These are phyloP conservation scores for Axinella damicornis DNA, from an alignment of 37 sponge, comb jelly and placozoan species.

Conservation along the genomic window DNA sequence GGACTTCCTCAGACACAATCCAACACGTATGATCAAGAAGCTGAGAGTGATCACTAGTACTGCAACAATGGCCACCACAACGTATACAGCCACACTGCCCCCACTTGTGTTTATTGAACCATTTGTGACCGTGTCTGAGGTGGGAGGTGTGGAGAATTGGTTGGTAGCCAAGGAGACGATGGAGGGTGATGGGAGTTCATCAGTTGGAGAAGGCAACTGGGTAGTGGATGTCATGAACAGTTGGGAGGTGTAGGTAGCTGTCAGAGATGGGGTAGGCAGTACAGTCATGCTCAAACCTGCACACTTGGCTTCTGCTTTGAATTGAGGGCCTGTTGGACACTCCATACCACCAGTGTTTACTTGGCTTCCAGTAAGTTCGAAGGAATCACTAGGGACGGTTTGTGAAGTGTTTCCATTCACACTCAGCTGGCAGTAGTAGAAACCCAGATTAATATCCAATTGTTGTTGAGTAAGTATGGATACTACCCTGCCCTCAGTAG, in stretches of 20 bases:
- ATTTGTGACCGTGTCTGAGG: neutral
- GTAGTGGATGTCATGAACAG: neutral
- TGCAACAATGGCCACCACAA: conserved; percentile 42
- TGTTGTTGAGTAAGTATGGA: neutral
- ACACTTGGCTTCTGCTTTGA: neutral
- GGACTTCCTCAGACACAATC: conserved; percentile 35
- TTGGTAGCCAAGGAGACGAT: neutral
- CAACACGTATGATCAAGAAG: conserved; percentile 39
- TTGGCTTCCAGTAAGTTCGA: neutral
- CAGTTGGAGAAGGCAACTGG: neutral
- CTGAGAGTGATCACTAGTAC: conserved; percentile 55
- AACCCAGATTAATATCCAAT: neutral
- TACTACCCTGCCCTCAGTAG: too few species aligned
- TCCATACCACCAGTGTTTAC: neutral
- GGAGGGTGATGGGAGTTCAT: conserved; percentile 2
- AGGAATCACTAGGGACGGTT: neutral
- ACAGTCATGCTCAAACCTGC: neutral
- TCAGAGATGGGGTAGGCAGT: neutral
- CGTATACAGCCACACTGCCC: conserved; percentile 43
- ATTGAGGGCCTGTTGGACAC: neutral
- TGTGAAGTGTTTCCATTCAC: neutral
- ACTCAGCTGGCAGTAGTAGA: conserved; percentile 6
- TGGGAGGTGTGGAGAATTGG: neutral
- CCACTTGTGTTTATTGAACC: neutral
- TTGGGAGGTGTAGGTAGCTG: neutral